Evolutionary conservation across 2,888 invertebrate genomes (phyloP), one percentile per base, ranked within the genome.

Genomic region (Seira ritae): DNA sequence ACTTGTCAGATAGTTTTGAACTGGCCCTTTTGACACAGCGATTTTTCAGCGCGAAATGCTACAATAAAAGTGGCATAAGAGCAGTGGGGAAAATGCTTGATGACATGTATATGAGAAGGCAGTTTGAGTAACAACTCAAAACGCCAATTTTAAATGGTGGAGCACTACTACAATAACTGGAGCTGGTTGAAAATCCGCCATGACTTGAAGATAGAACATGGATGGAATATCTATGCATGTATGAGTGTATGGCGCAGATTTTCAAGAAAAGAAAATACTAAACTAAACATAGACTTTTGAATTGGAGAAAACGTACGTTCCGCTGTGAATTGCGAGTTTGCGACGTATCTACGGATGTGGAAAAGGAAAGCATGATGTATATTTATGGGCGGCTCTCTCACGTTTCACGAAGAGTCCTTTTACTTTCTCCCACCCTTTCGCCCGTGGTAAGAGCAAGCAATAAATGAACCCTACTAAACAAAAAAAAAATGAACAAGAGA

Each of bases 1-100:
- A n/a, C n/a, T n/a, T n/a, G n/a, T n/a, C n/a, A n/a, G 84, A 87
- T 87, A 85, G 86, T 86, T 85, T 85, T 85, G 80, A 72, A 77
- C 31, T 68, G 68, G 15, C 50, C 50, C 69, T 85, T 76, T 75
- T 87, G 85, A 85, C 86, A 85, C 80, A 84, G 85, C 85, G 80
- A 82, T 85, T 86, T 85, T 77, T 86, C 84, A 20, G 65, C 20
- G 20, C 65, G 24, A 78, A 78, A 71, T 71, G 71, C 62, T 60
- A 76, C 50, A 50, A 50, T 50, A 50, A 50, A 50, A 50, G 15
- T 15, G 31, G 31, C 50, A 3, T 50, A 15, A 12, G 12, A 42
- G 42, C 42, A 42, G 12, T 42, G 50, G 15, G 15, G 12, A 50
- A n/a, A 50, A 15, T 50, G 50, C 17, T 50, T 50, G 50, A 50